Evolutionary conservation across 2,797 vertebrate genomes (phyloP).

Genomic region (Platalea minor): DNA sequence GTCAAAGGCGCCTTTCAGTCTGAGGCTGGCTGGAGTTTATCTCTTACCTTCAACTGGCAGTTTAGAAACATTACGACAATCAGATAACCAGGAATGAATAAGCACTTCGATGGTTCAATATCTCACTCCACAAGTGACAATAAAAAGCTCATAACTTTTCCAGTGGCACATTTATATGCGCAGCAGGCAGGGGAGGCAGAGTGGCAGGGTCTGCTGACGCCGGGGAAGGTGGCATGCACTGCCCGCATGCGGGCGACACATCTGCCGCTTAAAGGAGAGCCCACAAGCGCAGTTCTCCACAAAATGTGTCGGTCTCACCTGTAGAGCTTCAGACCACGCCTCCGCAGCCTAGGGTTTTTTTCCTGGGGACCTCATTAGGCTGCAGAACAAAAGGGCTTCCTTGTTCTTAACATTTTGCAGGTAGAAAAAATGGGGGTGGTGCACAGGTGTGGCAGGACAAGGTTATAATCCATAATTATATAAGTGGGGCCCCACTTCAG

Average conservation of each 20-base stretch:
- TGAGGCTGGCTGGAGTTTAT: slow-evolving; percentile 73
- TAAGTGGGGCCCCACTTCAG: not conserved
- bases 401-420: not conserved
- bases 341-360: not conserved
- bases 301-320: not conserved
- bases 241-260: not conserved
- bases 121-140: slow-evolving; percentile 65
- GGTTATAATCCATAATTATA: not conserved
- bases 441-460: not conserved
- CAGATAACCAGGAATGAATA: slow-evolving; percentile 78
- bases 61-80: slow-evolving; percentile 69
- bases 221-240: not conserved
- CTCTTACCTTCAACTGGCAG: slow-evolving; percentile 70
- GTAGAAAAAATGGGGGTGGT: not conserved
- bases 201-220: not conserved
- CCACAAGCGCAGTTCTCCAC: not conserved
- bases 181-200: slow-evolving; percentile 3
- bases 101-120: slow-evolving; percentile 53
- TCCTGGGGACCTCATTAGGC: not conserved
- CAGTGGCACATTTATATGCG: slow-evolving; percentile 30
- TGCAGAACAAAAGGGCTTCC: not conserved
- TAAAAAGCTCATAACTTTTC: slow-evolving; percentile 77
- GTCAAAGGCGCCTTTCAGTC: slow-evolving; percentile 76
- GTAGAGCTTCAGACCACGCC: not conserved
- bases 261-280: not conserved